Percentiles rank a stretch among this genome's conserved stretches.
Evolutionary conservation across 2,113 vertebrate species (phyloP).

Genomic region (Chionodraco myersi): DNA sequence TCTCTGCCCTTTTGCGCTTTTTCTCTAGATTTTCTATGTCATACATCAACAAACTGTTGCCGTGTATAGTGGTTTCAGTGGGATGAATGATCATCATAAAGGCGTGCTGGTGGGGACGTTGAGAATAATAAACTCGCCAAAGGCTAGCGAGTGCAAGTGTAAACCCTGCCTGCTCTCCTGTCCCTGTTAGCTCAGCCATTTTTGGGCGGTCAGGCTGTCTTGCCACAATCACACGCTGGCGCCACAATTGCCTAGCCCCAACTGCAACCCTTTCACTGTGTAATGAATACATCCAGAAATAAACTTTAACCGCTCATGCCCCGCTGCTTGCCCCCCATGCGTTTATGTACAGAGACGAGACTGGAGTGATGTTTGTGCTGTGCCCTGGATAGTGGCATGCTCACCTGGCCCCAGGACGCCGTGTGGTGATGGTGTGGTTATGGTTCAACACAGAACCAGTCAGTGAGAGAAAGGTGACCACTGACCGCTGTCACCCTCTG

Average conservation of each 20-base stretch:
- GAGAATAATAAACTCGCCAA: slow-evolving; percentile 52
- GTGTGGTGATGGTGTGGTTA: slow-evolving; percentile 72
- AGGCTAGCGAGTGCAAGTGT: slow-evolving; percentile 76
- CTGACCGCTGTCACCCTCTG: slow-evolving; percentile 70
- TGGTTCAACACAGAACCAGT: slow-evolving; percentile 78
- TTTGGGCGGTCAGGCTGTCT: slow-evolving; percentile 93
- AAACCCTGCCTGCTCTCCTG: slow-evolving; percentile 79
- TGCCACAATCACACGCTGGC: slow-evolving; percentile 95
- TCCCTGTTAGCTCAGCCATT: slow-evolving; percentile 94
- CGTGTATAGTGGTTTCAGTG: slow-evolving; percentile 59
- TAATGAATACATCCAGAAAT: slow-evolving; percentile 96
- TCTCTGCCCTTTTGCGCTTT: slow-evolving; percentile 54
- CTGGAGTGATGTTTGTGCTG: slow-evolving; percentile 81
- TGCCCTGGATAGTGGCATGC: slow-evolving; percentile 70
- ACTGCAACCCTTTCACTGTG: slow-evolving; percentile 88
- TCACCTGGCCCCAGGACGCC: slow-evolving; percentile 76
- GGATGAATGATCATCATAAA: slow-evolving; percentile 80
- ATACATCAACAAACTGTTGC: slow-evolving; percentile 39
- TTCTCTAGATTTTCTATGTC: slow-evolving; percentile 57
- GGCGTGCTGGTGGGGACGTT: slow-evolving; percentile 80
- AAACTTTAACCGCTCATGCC: slow-evolving; percentile 85
- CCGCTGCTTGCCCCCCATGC: slow-evolving; percentile 73
- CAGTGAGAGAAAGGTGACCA: slow-evolving; percentile 71
- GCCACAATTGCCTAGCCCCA: slow-evolving; percentile 88
- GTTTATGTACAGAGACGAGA: slow-evolving; percentile 81